These are phyloP conservation scores for Ianthella basta DNA, from an alignment of 37 sponge, comb jelly and placozoan species.

Conservation along the genomic window DNA sequence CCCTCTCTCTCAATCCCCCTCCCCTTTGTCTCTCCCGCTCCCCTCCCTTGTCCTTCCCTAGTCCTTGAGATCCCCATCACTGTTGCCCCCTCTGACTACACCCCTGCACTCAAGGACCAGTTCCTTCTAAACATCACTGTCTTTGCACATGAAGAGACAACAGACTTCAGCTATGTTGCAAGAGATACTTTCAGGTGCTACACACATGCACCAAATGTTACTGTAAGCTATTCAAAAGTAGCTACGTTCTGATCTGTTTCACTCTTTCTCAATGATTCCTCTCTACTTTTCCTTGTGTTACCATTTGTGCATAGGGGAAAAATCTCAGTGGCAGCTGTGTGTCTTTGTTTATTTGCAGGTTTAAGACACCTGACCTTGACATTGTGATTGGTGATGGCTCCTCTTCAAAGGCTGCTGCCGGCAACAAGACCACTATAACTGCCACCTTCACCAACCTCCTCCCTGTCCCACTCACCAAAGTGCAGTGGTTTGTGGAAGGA, in stretches of 20 bases:
- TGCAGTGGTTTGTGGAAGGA: constrained; percentile 50
- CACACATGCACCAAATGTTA: too few species aligned
- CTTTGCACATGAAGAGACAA: constrained; percentile 36
- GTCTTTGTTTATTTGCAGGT: too few species aligned
- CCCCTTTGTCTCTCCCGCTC: too few species aligned
- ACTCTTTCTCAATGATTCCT: too few species aligned
- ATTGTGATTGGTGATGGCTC: not conserved
- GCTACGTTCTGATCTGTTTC: too few species aligned
- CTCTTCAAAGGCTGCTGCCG: not conserved
- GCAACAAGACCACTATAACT: constrained; percentile 7
- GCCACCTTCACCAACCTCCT: constrained; percentile 52
- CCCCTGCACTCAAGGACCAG: constrained; percentile 30
- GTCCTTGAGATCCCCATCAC: not conserved
- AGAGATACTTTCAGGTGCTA: constrained; percentile 18
- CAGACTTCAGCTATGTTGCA: constrained; percentile 15
- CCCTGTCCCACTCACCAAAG: constrained; percentile 39
- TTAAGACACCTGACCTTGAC: constrained; percentile 16
- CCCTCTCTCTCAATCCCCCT: too few species aligned
- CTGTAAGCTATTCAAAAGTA: too few species aligned
- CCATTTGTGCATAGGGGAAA: too few species aligned
- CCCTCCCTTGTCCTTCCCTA: not conserved
- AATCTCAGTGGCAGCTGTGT: too few species aligned
- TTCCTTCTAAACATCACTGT: constrained; percentile 31
- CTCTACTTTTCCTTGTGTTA: too few species aligned
- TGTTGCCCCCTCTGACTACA: constrained; percentile 17